Base-by-base conservation (phyloP, 2,113 vertebrate species). In the Chitala chitala region DNA sequence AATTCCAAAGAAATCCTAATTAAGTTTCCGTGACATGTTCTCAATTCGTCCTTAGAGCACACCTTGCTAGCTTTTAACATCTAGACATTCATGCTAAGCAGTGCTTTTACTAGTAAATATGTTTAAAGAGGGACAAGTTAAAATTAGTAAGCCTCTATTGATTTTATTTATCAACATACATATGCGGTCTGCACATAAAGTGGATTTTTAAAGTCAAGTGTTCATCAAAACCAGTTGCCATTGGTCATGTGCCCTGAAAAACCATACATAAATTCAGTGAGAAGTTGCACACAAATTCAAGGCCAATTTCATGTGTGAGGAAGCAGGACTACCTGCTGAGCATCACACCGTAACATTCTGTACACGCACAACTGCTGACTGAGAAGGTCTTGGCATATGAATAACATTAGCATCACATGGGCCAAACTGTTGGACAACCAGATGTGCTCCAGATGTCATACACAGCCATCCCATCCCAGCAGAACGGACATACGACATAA, bases 1-100 rank as follows among this genome's bases (percentile, higher is more conserved):
- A 63, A 63, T 46, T 20, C 64, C 64, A 68, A 42, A 68, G 38
- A 68, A 68, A 68, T 46, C 42, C 64, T 46, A 46, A 46, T 68
- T 68, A 46, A 68, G 24, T 48, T 44, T 44, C 46, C 44, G 40
- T 29, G 40, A 68, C 40, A 46, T 26, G 38, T 29, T 31, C 42
- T 38, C 42, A 26, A 42, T 68, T 48, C 46, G 64, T 68, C 64
- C 46, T 68, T 3, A 1, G 42, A 12, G 13, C 8, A 22, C 64
- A 26, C 42, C 24, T 5, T 2, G 64, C 22, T 48, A 12, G 42
- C 26, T 13, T 31, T 68, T 44, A 26, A 68, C 8, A 48, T 2
- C 38, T 20, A 8, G 64, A 42, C 42, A 46, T 68, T 38, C 22
- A 15, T 31, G n/a, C 64, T 68, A 68, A 68, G 15, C 40, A 15